These are phyloP conservation scores for Sarcophaga subvicina DNA, from an alignment of 2,888 invertebrate genomes.

Conservation along the genomic window DNA sequence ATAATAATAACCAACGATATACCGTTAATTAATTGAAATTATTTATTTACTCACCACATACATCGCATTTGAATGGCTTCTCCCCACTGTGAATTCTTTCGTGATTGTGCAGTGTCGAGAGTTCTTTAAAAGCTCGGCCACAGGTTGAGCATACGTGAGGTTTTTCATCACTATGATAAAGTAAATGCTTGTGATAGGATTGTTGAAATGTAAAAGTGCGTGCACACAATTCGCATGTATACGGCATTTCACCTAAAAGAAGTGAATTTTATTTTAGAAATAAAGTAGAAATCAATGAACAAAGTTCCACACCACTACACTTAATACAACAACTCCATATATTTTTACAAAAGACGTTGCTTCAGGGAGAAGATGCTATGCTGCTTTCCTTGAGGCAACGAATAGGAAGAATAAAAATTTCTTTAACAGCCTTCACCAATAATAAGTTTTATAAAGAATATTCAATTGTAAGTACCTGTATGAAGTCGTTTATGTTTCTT, in stretches of 20 bases:
- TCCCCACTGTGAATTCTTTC: conserved; percentile 90
- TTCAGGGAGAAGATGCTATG: too few species aligned
- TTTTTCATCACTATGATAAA: conserved; percentile 93
- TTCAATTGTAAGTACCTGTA: conserved; percentile 84
- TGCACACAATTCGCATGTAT: conserved; percentile 90
- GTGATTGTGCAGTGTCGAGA: conserved; percentile 93
- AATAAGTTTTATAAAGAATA: background rate
- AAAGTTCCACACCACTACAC: too few species aligned
- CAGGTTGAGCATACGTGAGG: conserved; percentile 90
- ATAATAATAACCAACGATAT: background rate
- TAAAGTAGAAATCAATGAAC: too few species aligned
- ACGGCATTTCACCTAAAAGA: conserved; percentile 91
- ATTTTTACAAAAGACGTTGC: too few species aligned
- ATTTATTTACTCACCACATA: conserved; percentile 86
- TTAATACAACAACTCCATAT: too few species aligned
- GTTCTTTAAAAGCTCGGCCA: conserved; percentile 92
- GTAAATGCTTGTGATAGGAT: conserved; percentile 93
- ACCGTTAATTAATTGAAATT: background rate
- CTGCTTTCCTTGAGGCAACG: too few species aligned
- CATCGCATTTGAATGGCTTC: conserved; percentile 93
- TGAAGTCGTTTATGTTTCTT: conserved; percentile 94
- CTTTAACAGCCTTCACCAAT: too few species aligned
- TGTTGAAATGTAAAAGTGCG: conserved; percentile 95
- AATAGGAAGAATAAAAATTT: too few species aligned
- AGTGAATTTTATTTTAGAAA: background rate